Evolutionary conservation across 2,888 invertebrate species (phyloP).

Genomic region (Caenorhabditis sp.): DNA sequence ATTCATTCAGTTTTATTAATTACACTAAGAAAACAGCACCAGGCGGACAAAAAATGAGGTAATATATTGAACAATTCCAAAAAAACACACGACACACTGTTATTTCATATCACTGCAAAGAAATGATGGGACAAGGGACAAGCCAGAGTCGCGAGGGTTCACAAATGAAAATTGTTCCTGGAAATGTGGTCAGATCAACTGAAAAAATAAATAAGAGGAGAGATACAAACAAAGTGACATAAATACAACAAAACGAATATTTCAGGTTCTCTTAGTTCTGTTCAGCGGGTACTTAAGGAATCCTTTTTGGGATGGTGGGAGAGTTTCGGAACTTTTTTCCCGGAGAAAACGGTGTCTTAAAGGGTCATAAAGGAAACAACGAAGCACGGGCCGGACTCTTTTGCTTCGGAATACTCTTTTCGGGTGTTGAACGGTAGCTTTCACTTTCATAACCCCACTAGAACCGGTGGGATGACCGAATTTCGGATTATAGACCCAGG

Average conservation of each 20-base stretch:
- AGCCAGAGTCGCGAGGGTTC: constrained; percentile 57
- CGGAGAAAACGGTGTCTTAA: constrained; percentile 31
- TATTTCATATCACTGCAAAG: constrained; percentile 8
- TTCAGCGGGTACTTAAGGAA: constrained; percentile 54
- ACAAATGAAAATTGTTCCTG: constrained; percentile 14
- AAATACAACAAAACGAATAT: neutral
- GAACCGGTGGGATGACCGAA: constrained; percentile 27
- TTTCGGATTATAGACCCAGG: constrained; percentile 37
- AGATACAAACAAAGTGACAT: constrained; percentile 2
- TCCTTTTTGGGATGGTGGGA: constrained; percentile 14
- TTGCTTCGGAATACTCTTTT: constrained; percentile 28
- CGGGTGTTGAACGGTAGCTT: constrained; percentile 46
- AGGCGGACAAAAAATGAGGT: neutral
- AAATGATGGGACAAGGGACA: constrained; percentile 48
- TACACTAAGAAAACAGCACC: neutral
- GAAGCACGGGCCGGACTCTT: constrained; percentile 18
- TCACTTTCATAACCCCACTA: constrained; percentile 42
- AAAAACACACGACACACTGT: neutral
- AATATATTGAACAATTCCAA: neutral
- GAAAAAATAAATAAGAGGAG: constrained; percentile 15
- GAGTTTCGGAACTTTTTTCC: constrained; percentile 33
- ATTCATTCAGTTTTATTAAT: neutral
- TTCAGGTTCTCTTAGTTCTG: constrained; percentile 13
- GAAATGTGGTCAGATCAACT: constrained; percentile 33
- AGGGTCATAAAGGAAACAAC: constrained; percentile 50